Evolutionary conservation across 2,888 invertebrate genomes (phyloP), one percentile per base, ranked within the genome.

Genomic region (Agrochola lychnidis): DNA sequence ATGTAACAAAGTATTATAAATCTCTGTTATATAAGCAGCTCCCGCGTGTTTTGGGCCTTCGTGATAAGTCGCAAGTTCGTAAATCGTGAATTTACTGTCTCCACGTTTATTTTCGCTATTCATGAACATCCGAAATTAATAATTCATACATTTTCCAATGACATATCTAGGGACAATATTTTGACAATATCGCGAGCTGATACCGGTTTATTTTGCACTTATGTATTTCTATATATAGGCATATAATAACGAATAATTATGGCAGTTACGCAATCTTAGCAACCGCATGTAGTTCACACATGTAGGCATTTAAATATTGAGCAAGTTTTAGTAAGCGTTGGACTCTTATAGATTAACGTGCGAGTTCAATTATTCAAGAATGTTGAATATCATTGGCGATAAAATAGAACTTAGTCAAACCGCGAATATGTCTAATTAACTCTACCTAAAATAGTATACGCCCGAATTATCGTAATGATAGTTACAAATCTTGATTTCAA

Each of bases 171-270:
- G 10, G 30, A 68, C 51, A 64, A 62, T 40, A 70, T n/a, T 61
- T 75, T 66, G 57, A 69, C 59, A 86, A 78, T 80, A 74, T 85
- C 86, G 68, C 73, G n/a, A 64, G 16, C 51, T 80, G 83, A 76
- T 83, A 85, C 85, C 53, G 56, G n/a, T 56, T 59, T 64, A 63
- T 63, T 74, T 62, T 68, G 40, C 53, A 40, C 16, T 22, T 10
- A 53, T n/a, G n/a, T 53, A n/a, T n/a, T 53, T 53, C 57, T 25
- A 25, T 57, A 25, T 57, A 57, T 6, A 57, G 2, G 4, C 10
- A 59, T 30, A 53, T 57, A 42, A 57, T 67, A 10, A 59, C 25
- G 10, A 61, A 12, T 1, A 48, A 30, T 45, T 61, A 70, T 42
- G 51, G 4, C 16, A 63, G 10, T 48, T 45, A 77, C 40, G 68